Evolutionary conservation across 2,797 vertebrate species (phyloP).

Genomic region (Arctocebus calabarensis): DNA sequence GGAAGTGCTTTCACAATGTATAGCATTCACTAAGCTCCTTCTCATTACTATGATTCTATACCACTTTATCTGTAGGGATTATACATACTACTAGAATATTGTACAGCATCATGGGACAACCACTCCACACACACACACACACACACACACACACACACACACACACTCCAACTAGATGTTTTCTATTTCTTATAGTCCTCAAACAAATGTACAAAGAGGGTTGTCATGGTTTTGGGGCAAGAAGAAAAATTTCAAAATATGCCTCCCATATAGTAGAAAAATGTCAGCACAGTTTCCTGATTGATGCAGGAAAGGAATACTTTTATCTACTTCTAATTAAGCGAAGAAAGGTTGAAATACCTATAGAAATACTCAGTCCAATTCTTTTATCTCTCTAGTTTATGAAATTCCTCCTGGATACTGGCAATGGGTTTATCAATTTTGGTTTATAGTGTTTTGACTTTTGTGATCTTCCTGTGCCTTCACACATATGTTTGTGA

Average conservation of each 20-base stretch:
- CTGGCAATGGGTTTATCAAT: not conserved
- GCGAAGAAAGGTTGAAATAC: not conserved
- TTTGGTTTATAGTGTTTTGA: conserved; percentile 15
- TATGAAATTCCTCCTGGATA: not conserved
- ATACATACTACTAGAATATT: not conserved
- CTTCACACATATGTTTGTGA: conserved; percentile 40
- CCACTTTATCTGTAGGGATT: not conserved
- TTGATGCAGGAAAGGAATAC: not conserved
- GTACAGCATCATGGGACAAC: not conserved
- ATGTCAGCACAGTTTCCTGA: not conserved
- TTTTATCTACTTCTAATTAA: not conserved
- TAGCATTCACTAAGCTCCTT: not conserved
- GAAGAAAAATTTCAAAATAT: not conserved
- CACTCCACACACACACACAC: not conserved
- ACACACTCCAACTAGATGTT: not conserved
- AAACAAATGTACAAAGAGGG: not conserved
- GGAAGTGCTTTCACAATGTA: not conserved
- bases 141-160: not conserved
- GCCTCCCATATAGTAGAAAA: not conserved
- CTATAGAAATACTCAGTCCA: not conserved
- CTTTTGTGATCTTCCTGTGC: conserved; percentile 37
- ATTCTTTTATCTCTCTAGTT: conserved; percentile 1
- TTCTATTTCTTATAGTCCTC: not conserved
- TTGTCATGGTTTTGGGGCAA: not conserved
- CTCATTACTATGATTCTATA: not conserved